Evolutionary conservation across 2,888 invertebrate species (phyloP).

Genomic region (Drosophila differens): DNA sequence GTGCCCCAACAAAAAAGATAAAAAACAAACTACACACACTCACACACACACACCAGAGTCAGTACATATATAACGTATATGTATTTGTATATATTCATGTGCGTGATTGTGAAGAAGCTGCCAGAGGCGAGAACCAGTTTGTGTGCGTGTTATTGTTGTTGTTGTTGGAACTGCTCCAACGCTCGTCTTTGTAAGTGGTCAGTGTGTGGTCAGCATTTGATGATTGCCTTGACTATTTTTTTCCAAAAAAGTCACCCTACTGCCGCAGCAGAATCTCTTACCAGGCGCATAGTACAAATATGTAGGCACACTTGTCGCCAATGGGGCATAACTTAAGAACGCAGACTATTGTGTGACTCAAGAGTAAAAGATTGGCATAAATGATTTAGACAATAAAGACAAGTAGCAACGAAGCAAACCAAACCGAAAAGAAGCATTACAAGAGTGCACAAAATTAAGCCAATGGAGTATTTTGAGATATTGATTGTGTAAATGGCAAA

Average conservation of each 20-base stretch:
- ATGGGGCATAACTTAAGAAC: not conserved
- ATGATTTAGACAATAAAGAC: not conserved
- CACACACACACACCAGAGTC: not conserved
- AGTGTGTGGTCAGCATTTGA: conserved; percentile 67
- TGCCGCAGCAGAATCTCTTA: conserved; percentile 42
- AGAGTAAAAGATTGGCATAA: not conserved
- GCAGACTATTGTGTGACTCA: not conserved
- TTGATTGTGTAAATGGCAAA: not conserved
- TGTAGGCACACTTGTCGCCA: not conserved
- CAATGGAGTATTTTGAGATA: not conserved
- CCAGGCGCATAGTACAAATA: conserved; percentile 43
- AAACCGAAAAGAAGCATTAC: not conserved
- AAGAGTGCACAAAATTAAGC: not conserved
- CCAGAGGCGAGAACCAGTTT: conserved; percentile 63
- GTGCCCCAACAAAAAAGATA: conserved; percentile 26
- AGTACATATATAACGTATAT: not conserved
- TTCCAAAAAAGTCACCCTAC: conserved; percentile 43
- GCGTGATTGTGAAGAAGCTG: conserved; percentile 51
- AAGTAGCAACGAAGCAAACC: not conserved
- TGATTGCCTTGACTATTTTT: conserved; percentile 66
- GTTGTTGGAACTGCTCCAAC: conserved; percentile 23
- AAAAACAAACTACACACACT: conserved; percentile 39
- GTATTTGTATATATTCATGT: conserved; percentile 17
- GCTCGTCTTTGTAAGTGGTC: conserved; percentile 43
- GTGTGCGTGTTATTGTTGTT: conserved; percentile 27